Percentiles rank a stretch among this genome's conserved stretches.
Evolutionary conservation across 1,140 invertebrate species (phyloP).

Genomic region (Sitobion miscanthi): DNA sequence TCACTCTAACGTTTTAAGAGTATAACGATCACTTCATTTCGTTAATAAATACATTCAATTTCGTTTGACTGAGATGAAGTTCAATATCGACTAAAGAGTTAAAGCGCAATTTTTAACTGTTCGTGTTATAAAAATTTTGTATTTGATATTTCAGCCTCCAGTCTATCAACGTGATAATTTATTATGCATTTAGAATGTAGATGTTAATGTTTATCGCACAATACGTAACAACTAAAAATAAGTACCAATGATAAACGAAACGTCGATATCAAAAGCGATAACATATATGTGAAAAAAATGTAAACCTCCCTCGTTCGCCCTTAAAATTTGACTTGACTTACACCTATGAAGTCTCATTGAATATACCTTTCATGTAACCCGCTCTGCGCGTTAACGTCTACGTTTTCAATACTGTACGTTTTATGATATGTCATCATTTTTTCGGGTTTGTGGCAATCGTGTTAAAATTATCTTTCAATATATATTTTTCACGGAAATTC

Average conservation of each 20-base stretch:
- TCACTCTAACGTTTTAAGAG: no score
- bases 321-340: background rate
- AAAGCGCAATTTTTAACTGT: background rate
- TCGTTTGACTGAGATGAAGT: background rate
- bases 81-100: background rate
- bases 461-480: conserved; percentile 17
- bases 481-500: background rate
- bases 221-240: background rate
- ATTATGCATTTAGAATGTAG: background rate
- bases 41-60: background rate
- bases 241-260: background rate
- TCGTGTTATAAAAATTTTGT: no score
- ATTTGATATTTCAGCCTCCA: no score
- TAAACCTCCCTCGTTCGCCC: background rate
- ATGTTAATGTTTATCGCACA: background rate
- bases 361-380: background rate
- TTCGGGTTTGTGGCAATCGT: background rate
- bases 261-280: background rate
- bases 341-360: background rate
- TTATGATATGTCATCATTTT: background rate
- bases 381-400: background rate
- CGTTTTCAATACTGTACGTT: background rate
- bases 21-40: no score
- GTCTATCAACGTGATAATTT: background rate
- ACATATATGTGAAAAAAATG: background rate